Conservation (phyloP, 1,140 invertebrate species). For the Cyrtorhinus lividipennis region DNA sequence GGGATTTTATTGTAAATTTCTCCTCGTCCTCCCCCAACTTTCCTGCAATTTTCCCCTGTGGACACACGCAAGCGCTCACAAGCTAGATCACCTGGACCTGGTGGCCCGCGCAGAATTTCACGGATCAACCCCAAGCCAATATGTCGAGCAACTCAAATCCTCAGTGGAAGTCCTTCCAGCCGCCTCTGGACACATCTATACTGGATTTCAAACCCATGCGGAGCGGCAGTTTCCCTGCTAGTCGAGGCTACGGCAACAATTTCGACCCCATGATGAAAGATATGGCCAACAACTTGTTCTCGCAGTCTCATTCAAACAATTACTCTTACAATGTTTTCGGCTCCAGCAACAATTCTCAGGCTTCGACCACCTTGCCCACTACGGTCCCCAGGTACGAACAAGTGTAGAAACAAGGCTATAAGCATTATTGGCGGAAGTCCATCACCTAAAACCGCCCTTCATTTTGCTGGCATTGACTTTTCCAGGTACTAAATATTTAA, state of each 20-base stretch:
- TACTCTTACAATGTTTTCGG: constrained; percentile 24
- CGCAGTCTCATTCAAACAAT: constrained; percentile 19
- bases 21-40: background rate
- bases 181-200: constrained; percentile 58
- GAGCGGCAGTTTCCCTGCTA: constrained; percentile 6
- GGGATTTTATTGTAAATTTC: background rate
- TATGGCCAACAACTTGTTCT: constrained; percentile 25
- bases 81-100: too few species aligned
- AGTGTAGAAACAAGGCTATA: too few species aligned
- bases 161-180: constrained; percentile 85
- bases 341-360: constrained; percentile 20
- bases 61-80: too few species aligned
- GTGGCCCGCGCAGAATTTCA: too few species aligned
- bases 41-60: background rate
- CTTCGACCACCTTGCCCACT: background rate
- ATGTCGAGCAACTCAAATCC: constrained; percentile 59
- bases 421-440: too few species aligned
- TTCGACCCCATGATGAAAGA: constrained; percentile 23
- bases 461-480: too few species aligned
- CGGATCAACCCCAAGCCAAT: too few species aligned
- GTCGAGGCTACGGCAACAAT: constrained; percentile 31
- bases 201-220: constrained; percentile 50
- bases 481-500: too few species aligned
- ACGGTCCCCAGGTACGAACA: background rate
- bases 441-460: too few species aligned